Base-by-base conservation (phyloP, 2,113 vertebrate genomes). In the Brachyhypopomus occidentalis region DNA sequence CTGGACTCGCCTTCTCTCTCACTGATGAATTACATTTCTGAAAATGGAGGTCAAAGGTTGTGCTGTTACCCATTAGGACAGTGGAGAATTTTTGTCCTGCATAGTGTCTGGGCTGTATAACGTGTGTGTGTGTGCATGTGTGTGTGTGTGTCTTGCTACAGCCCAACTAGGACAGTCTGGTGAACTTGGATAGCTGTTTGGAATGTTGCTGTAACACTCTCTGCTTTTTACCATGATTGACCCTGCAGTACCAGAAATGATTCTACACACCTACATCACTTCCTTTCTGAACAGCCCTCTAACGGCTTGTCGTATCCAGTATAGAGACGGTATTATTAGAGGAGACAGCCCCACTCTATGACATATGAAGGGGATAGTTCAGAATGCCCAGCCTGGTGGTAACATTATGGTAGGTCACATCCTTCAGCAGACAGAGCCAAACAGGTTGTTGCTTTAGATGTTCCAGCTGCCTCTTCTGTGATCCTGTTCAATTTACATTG, bases 81-180 rank as follows among this genome's bases (percentile, higher is more conserved):
- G 69, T 60, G 70, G 79, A 79, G 70, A 84, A 78, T 78, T 78
- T 55, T 74, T 81, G 75, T 78, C 62, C 56, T 41, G 5, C 55
- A 56, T 48, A 36, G 23, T 79, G 75, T 81, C 60, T 75, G 27
- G 41, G 75, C 55, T 75, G 62, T 27, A 58, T 2, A 58, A 22
- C 70, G 55, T 75, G 52, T 72, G 56, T 80, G 79, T 67, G 52
- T 74, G 17, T 82, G 20, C 72, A 23, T 58, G 45, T 78, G 76
- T 71, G 58, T 75, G 34, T 62, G 66, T 63, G 66, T 60, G 63
- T 48, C n/a, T 55, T 41, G 52, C 34, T 72, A 25, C 30, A 74
- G 83, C 74, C 69, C 74, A 81, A 81, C 79, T 84, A 81, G 83
- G 70, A 17, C 38, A 81, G 80, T 74, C 69, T 77, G 55, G 36